Conservation (phyloP, 2,888 invertebrate species). For the Volucella zonaria region DNA sequence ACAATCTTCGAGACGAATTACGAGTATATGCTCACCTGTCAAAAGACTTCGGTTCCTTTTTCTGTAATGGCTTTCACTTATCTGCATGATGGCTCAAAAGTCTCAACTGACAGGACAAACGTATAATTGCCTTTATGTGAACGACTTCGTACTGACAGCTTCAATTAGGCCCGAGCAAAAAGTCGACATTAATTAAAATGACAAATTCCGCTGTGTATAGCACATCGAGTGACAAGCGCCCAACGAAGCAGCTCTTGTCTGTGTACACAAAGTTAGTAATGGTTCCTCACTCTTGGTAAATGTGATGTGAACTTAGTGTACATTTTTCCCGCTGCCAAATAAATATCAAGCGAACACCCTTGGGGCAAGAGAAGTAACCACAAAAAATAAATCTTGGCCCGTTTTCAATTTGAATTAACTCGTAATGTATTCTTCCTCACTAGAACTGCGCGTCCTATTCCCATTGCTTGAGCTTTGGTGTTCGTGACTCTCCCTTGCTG, state of each 20-base stretch:
- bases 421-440: constrained; percentile 45
- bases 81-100: neutral
- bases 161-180: constrained; percentile 72
- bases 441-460: constrained; percentile 24
- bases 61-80: constrained; percentile 14
- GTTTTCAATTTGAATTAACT: constrained; percentile 64
- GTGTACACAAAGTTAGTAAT: constrained; percentile 53
- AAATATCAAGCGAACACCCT: constrained; percentile 57
- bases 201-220: constrained; percentile 68
- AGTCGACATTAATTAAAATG: constrained; percentile 73
- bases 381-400: constrained; percentile 45
- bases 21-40: too few species aligned
- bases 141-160: constrained; percentile 71
- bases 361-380: constrained; percentile 19
- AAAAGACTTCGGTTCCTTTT: neutral
- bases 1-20: too few species aligned
- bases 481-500: constrained; percentile 47
- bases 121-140: constrained; percentile 71
- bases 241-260: constrained; percentile 67
- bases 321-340: constrained; percentile 23
- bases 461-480: constrained; percentile 31
- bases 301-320: constrained; percentile 26
- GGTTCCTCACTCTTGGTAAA: constrained; percentile 22
- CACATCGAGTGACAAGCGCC: constrained; percentile 68
- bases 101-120: constrained; percentile 20